Percentiles rank a stretch among this genome's conserved stretches.
Conservation (phyloP, 2,888 invertebrate species). For the Drosophila multiciliata region DNA sequence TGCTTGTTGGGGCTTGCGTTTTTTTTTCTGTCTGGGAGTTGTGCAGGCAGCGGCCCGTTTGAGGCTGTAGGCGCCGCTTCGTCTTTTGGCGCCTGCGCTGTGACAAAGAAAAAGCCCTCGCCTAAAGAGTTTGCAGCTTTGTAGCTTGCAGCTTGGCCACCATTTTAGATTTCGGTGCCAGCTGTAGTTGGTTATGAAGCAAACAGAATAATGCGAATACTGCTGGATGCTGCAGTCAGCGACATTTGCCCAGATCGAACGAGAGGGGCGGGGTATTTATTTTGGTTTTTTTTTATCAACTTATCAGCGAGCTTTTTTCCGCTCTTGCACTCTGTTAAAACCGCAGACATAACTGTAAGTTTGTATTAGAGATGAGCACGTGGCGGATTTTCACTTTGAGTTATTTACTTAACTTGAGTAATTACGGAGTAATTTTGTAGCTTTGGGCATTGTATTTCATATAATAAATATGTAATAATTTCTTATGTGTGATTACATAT, state of each 20-base stretch:
- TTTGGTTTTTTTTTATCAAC: background rate
- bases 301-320: slow-evolving; percentile 37
- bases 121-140: slow-evolving; percentile 70
- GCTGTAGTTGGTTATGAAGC: slow-evolving; percentile 80
- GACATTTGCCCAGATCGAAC: slow-evolving; percentile 55
- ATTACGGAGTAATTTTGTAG: background rate
- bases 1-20: slow-evolving; percentile 19
- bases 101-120: slow-evolving; percentile 8
- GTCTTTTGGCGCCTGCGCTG: slow-evolving; percentile 63
- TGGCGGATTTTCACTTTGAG: background rate
- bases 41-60: slow-evolving; percentile 31
- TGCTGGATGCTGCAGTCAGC: slow-evolving; percentile 53
- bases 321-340: slow-evolving; percentile 17
- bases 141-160: slow-evolving; percentile 70
- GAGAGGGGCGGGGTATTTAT: background rate
- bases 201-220: slow-evolving; percentile 75
- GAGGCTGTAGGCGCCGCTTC: slow-evolving; percentile 55
- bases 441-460: background rate
- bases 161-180: slow-evolving; percentile 70
- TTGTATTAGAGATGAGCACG: slow-evolving; percentile 17
- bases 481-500: background rate
- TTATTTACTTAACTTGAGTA: background rate
- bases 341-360: slow-evolving; percentile 39
- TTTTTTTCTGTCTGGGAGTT: slow-evolving; percentile 26
- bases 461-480: background rate